Conservation (phyloP, 2,888 invertebrate genomes). For the Campoletis raptor region DNA sequence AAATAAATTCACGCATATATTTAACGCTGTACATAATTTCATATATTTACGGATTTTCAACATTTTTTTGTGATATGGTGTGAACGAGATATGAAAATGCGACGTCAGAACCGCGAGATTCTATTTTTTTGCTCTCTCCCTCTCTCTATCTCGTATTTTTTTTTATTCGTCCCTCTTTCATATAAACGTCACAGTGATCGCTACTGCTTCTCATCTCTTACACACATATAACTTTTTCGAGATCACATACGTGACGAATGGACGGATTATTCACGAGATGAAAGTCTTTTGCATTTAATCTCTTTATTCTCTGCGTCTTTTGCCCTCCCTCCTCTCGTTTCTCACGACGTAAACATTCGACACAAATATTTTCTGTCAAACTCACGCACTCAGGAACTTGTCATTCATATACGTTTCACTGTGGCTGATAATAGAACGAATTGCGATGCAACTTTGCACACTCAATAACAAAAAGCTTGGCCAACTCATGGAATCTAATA, state of each 20-base stretch:
- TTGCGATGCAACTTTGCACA: too few species aligned
- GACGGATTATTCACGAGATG: conserved; percentile 37
- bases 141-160: not conserved
- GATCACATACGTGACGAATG: conserved; percentile 5
- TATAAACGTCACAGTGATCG: conserved; percentile 14
- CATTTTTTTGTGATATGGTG: not conserved
- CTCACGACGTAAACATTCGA: conserved; percentile 4
- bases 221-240: conserved; percentile 16
- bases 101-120: conserved; percentile 20
- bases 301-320: conserved; percentile 25
- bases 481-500: too few species aligned
- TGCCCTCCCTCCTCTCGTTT: too few species aligned
- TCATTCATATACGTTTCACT: conserved; percentile 6
- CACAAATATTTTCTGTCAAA: too few species aligned
- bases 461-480: too few species aligned
- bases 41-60: not conserved
- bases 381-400: not conserved
- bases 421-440: not conserved
- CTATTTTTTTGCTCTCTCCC: too few species aligned
- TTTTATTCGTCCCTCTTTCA: not conserved
- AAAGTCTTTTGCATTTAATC: conserved; percentile 39
- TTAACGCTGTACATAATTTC: not conserved
- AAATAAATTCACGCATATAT: too few species aligned
- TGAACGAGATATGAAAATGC: conserved; percentile 31
- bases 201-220: not conserved